These are phyloP conservation scores for Hippoglossus hippoglossus DNA, from an alignment of 2,797 vertebrate species.

Conservation along the genomic window DNA sequence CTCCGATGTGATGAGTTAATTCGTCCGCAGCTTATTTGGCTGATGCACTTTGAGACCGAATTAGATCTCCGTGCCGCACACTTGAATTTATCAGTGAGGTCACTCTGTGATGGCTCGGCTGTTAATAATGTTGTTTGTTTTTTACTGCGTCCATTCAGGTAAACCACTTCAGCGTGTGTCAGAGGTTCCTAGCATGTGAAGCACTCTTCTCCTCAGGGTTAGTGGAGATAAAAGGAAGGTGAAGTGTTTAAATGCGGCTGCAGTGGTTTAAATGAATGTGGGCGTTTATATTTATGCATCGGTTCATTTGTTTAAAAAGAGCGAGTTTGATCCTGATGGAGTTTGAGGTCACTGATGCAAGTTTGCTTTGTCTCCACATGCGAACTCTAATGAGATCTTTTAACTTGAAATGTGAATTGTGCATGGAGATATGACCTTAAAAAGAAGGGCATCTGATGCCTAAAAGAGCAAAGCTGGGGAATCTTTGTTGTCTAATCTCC, in stretches of 20 bases:
- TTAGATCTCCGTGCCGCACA: constrained; percentile 29
- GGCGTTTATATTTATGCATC: constrained; percentile 36
- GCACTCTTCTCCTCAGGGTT: background rate
- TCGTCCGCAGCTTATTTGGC: constrained; percentile 41
- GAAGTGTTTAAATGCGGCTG: constrained; percentile 3
- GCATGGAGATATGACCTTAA: background rate
- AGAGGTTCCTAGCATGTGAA: too few relatives aligned
- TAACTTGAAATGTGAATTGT: constrained; percentile 32
- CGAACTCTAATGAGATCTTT: too few relatives aligned
- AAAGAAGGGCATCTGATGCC: too few relatives aligned
- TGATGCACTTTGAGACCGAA: constrained; percentile 43
- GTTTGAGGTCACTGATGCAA: constrained; percentile 37
- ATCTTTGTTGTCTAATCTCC: too few relatives aligned
- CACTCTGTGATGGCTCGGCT: constrained; percentile 16
- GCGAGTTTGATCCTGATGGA: background rate
- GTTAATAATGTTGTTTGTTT: constrained; percentile 8
- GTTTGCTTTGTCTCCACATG: too few relatives aligned
- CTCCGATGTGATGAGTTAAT: constrained; percentile 54
- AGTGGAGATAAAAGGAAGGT: constrained; percentile 30
- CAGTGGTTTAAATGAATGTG: constrained; percentile 37
- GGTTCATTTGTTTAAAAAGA: constrained; percentile 26
- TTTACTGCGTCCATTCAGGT: background rate
- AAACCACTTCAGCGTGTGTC: background rate
- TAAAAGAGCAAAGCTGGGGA: too few relatives aligned
- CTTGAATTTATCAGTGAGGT: background rate